Conservation (phyloP, 2,113 vertebrate species). For the Sula dactylatra region DNA sequence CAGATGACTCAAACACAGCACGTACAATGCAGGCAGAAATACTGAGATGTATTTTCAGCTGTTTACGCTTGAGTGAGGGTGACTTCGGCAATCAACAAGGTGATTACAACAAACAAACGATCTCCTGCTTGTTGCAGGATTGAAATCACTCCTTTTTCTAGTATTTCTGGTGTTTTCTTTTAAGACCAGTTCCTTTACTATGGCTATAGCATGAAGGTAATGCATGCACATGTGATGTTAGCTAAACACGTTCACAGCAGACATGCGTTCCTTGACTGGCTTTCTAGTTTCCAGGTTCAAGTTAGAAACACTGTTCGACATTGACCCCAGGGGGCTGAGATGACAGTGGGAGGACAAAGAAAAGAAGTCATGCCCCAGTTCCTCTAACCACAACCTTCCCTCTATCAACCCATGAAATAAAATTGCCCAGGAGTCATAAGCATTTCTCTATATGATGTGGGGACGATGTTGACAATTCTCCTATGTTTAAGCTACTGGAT, state of each 20-base stretch:
- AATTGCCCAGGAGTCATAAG: not conserved
- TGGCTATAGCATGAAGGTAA: not conserved
- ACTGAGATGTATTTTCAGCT: accelerated
- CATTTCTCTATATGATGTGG: not conserved
- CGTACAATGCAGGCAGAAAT: not conserved
- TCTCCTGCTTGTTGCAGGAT: not conserved
- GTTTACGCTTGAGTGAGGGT: not conserved
- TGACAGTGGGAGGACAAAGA: not conserved
- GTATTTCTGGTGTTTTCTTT: not conserved
- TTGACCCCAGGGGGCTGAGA: not conserved
- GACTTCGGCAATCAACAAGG: not conserved
- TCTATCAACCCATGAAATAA: not conserved
- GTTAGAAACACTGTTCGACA: not conserved
- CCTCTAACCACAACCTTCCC: not conserved
- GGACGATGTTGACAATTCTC: not conserved
- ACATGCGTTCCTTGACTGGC: not conserved
- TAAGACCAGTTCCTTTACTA: not conserved
- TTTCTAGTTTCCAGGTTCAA: not conserved
- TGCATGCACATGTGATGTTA: not conserved
- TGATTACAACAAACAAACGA: not conserved
- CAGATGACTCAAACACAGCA: not conserved
- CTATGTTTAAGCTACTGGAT: not conserved
- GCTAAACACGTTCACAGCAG: not conserved
- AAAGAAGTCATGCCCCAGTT: conserved; percentile 24
- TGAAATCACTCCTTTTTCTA: not conserved